Conservation (phyloP, 2,888 invertebrate species). For the Drosophila limbata region DNA sequence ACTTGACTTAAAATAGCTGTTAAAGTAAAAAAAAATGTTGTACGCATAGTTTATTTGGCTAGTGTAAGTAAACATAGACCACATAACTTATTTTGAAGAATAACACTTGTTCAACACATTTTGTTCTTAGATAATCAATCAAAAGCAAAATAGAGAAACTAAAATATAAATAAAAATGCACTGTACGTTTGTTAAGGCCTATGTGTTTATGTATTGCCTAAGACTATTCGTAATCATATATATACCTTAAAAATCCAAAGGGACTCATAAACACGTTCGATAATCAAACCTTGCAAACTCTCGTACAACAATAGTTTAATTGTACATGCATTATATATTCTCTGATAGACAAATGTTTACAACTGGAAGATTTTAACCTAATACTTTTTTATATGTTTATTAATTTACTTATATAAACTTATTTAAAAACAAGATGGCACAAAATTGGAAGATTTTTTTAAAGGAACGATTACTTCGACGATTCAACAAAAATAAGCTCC, state of each 20-base stretch:
- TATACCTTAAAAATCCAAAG: slow-evolving; percentile 1
- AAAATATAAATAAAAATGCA: slow-evolving; percentile 9
- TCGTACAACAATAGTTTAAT: slow-evolving; percentile 4
- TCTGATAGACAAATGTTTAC: not conserved
- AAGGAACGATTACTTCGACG: slow-evolving; percentile 9
- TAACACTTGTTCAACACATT: slow-evolving; percentile 5
- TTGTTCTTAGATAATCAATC: slow-evolving; percentile 3
- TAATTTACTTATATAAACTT: not conserved
- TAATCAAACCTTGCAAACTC: slow-evolving; percentile 5
- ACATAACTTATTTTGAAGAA: slow-evolving; percentile 30
- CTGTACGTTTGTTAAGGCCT: slow-evolving; percentile 40
- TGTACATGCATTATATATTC: slow-evolving; percentile 14
- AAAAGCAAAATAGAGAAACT: not conserved
- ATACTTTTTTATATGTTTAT: not conserved
- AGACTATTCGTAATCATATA: slow-evolving; percentile 15
- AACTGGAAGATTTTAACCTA: slow-evolving; percentile 24
- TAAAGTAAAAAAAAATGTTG: too few relatives aligned
- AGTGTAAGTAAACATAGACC: not conserved
- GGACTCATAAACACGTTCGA: slow-evolving; percentile 1
- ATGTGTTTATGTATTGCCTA: slow-evolving; percentile 16
- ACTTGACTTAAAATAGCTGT: too few relatives aligned
- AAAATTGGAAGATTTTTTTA: slow-evolving; percentile 39
- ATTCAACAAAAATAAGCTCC: not conserved
- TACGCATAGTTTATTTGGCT: too few relatives aligned
- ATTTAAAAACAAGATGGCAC: slow-evolving; percentile 34